These are phyloP conservation scores for Corythornis cristatus DNA, from an alignment of 2,113 vertebrate genomes.

Conservation along the genomic window DNA sequence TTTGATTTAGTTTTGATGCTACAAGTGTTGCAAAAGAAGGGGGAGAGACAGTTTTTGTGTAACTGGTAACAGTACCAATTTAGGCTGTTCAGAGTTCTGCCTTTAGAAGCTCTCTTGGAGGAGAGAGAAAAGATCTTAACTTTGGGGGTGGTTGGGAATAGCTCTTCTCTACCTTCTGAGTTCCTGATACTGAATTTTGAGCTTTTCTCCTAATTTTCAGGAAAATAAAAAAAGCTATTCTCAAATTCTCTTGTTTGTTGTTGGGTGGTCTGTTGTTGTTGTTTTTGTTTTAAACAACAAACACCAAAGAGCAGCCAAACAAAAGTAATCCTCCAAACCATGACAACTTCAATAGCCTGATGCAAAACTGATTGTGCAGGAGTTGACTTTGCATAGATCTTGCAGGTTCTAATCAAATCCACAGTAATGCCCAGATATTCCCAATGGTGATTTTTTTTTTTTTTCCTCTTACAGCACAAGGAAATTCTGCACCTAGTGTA, in stretches of 20 bases:
- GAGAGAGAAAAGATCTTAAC: background rate
- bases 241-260: background rate
- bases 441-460: background rate
- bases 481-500: constrained; percentile 30
- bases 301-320: background rate
- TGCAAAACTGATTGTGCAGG: background rate
- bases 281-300: too few species aligned
- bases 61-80: background rate
- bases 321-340: background rate
- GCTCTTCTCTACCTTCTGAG: background rate
- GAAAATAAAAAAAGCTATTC: background rate
- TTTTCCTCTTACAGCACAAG: background rate
- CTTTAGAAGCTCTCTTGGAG: background rate
- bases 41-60: background rate
- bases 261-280: too few species aligned
- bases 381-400: background rate
- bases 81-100: background rate
- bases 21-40: background rate
- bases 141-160: background rate
- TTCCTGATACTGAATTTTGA: background rate
- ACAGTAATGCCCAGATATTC: background rate
- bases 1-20: background rate
- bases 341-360: background rate
- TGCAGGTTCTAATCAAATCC: constrained; percentile 9
- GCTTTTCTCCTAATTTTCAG: background rate